phyloP scores from a whole-genome alignment of 37 sponge, comb jelly and placozoan species.

The Dysidea cf. avara region DNA sequence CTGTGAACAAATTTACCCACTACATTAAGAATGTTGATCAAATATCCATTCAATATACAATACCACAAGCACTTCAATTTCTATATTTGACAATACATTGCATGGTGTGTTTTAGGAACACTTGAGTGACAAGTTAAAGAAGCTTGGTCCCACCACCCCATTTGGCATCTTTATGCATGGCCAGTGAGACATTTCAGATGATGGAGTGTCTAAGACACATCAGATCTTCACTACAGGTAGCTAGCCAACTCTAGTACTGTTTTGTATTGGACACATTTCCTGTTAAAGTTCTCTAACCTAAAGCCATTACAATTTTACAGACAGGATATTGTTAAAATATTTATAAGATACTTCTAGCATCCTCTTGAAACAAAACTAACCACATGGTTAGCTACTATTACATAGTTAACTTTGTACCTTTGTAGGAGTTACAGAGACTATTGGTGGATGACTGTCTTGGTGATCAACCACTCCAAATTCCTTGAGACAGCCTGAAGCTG shows the following conservation, averaged over 20 bases:
- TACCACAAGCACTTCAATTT: too few species aligned
- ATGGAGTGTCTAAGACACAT: constrained; percentile 18
- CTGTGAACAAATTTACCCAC: constrained; percentile 22
- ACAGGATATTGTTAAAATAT: too few species aligned
- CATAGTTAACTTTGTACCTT: too few species aligned
- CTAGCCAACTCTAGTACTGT: background rate
- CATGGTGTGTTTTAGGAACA: constrained; percentile 14
- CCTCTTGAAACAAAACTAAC: background rate
- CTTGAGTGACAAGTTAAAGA: constrained; percentile 28
- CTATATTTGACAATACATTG: background rate
- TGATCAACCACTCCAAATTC: constrained; percentile 29
- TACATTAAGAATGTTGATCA: constrained; percentile 36
- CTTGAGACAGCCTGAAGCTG: constrained; percentile 38
- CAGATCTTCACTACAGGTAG: constrained; percentile 21
- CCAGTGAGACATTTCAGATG: constrained; percentile 32
- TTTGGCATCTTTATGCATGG: constrained; percentile 49
- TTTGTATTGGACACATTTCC: background rate
- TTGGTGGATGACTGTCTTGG: constrained; percentile 15
- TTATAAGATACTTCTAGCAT: background rate
- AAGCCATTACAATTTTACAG: too few species aligned
- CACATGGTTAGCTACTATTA: too few species aligned
- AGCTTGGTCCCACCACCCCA: constrained; percentile 12
- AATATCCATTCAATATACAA: background rate
- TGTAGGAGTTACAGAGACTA: constrained; percentile 34
- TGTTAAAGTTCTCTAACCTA: too few species aligned